phyloP scores from a whole-genome alignment of 2,113 vertebrate species.

The Cichladusa arquata region DNA sequence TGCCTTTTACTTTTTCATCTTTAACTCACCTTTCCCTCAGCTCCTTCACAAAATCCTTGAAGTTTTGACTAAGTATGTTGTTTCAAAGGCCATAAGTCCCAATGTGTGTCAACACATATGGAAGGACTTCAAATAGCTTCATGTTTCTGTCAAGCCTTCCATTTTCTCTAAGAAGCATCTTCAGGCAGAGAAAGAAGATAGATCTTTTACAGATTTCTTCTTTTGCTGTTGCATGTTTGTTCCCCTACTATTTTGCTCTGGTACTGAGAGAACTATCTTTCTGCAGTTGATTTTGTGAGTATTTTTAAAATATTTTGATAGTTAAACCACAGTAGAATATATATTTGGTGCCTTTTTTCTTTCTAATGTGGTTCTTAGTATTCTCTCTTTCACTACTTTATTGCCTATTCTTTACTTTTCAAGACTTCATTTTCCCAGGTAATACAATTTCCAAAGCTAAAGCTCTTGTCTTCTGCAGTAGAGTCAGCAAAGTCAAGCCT shows the following conservation, averaged over 20 bases:
- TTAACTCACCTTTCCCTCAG: neutral
- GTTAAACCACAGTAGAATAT: neutral
- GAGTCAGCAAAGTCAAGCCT: neutral
- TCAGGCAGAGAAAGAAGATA: neutral
- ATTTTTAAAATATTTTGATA: neutral
- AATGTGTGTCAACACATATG: neutral
- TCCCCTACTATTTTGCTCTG: neutral
- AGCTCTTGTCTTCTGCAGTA: neutral
- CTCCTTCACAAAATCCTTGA: neutral
- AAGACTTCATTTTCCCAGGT: neutral
- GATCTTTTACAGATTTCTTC: neutral
- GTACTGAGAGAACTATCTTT: neutral
- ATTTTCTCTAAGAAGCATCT: neutral
- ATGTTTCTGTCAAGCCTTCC: neutral
- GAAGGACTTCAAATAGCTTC: neutral
- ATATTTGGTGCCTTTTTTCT: neutral
- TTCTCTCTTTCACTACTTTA: neutral
- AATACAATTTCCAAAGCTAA: neutral
- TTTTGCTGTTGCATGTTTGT: neutral
- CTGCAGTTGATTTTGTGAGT: neutral
- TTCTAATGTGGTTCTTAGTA: neutral
- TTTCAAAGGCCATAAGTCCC: neutral
- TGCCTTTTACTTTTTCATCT: neutral
- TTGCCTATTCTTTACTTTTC: neutral
- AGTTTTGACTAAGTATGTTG: neutral